Conservation (phyloP, 2,888 invertebrate species). For the Teleogryllus oceanicus region DNA sequence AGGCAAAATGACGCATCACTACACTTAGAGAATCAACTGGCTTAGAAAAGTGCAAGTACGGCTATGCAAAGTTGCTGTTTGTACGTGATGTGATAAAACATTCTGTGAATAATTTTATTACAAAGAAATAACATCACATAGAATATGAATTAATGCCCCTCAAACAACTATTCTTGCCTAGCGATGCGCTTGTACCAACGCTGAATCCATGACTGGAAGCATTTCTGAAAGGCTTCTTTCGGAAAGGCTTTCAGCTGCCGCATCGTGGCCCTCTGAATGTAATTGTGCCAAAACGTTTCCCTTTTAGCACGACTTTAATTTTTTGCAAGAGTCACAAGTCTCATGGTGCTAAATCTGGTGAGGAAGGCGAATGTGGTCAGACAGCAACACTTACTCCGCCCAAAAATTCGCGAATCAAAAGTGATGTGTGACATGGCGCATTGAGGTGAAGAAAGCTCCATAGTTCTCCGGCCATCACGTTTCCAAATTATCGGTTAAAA, state of each 20-base stretch:
- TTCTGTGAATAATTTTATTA: neutral
- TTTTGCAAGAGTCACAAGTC: no score
- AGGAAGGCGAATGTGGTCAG: neutral
- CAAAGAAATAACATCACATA: neutral
- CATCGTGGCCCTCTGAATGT: no score
- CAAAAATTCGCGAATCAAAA: neutral
- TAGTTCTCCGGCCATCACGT: neutral
- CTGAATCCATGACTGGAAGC: neutral
- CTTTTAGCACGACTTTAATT: neutral
- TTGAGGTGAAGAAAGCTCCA: neutral
- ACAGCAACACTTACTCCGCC: neutral
- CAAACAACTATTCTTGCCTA: neutral
- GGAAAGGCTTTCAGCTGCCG: no score
- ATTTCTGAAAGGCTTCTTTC: no score
- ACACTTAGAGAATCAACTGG: no score
- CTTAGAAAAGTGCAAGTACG: no score
- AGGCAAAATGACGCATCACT: no score
- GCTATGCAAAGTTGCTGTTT: no score
- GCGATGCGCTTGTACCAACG: conserved; percentile 20
- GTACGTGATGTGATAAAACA: conserved; percentile 5
- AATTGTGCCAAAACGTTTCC: neutral
- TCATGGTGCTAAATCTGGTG: no score
- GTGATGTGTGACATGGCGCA: neutral
- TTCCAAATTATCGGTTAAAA: neutral
- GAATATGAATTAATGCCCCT: neutral